Percentiles rank a stretch among this genome's conserved stretches.
Conservation (phyloP, 2,113 vertebrate genomes). For the Seriola rivoliana region DNA sequence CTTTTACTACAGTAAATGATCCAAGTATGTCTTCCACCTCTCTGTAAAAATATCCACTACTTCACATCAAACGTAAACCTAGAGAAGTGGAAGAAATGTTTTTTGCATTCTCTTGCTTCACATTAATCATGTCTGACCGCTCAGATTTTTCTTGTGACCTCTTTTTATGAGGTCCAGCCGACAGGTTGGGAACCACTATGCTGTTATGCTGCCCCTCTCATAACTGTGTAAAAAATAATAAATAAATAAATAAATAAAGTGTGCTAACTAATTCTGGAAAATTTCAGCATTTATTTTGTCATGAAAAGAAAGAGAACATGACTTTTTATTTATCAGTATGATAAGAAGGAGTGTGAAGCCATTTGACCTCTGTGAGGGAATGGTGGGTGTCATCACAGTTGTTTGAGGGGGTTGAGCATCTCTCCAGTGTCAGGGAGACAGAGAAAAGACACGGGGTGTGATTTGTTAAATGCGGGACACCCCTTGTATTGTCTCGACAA, state of each 20-base stretch:
- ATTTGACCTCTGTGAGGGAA: constrained; percentile 74
- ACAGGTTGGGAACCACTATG: neutral
- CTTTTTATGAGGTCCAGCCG: neutral
- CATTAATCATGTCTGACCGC: constrained; percentile 48
- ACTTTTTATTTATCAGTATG: constrained; percentile 11
- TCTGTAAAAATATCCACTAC: neutral
- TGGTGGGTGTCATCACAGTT: constrained; percentile 50
- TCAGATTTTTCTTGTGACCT: constrained; percentile 27
- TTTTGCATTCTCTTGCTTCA: constrained; percentile 9
- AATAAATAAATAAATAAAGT: constrained; percentile 10
- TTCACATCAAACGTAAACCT: neutral
- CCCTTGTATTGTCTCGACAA: constrained; percentile 81
- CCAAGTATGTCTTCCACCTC: neutral
- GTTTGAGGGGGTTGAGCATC: constrained; percentile 53
- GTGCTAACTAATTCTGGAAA: neutral
- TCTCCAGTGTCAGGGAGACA: constrained; percentile 49
- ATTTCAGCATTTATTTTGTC: neutral
- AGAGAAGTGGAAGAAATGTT: neutral
- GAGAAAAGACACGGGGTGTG: constrained; percentile 77
- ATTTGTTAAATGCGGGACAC: constrained; percentile 82
- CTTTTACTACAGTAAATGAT: neutral
- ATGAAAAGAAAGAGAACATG: neutral
- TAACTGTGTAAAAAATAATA: neutral
- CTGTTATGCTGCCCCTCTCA: neutral
- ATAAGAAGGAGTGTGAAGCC: constrained; percentile 58